Percentiles rank a stretch among this genome's conserved stretches.
Evolutionary conservation across 2,113 vertebrate species (phyloP).

Genomic region (Orthonyx spaldingii): DNA sequence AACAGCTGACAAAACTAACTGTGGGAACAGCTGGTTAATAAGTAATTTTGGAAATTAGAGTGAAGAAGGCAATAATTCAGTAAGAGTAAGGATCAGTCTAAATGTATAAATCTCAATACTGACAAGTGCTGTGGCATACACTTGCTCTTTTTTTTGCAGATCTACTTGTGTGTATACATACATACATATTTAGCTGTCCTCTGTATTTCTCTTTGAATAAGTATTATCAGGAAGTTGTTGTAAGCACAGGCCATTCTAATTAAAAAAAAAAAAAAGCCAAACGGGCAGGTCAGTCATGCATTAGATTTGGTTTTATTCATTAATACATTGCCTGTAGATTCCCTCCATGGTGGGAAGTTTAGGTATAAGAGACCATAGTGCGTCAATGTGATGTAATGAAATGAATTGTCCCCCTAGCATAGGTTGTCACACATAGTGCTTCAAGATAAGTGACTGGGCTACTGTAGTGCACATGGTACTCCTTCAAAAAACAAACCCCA

Average conservation of each 20-base stretch:
- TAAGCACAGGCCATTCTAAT: background rate
- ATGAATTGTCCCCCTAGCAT: background rate
- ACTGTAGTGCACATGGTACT: background rate
- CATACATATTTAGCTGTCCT: background rate
- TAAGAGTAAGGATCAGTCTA: background rate
- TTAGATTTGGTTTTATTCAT: background rate
- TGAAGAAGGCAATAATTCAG: background rate
- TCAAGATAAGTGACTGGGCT: background rate
- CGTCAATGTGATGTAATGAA: background rate
- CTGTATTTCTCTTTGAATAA: background rate
- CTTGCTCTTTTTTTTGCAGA: background rate
- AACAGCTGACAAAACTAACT: slow-evolving; percentile 40
- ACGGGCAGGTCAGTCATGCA: background rate
- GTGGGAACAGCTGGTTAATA: slow-evolving; percentile 53
- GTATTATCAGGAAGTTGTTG: background rate
- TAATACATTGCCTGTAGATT: background rate
- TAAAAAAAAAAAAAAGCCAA: background rate
- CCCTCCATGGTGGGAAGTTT: background rate
- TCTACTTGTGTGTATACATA: background rate
- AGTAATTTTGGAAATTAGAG: slow-evolving; percentile 53
- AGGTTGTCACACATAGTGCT: background rate
- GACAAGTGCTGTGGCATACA: background rate
- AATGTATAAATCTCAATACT: background rate
- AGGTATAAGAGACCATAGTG: background rate
- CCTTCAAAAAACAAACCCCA: background rate